phyloP scores from a whole-genome alignment of 1,140 invertebrate genomes.

The Bombus huntii region DNA sequence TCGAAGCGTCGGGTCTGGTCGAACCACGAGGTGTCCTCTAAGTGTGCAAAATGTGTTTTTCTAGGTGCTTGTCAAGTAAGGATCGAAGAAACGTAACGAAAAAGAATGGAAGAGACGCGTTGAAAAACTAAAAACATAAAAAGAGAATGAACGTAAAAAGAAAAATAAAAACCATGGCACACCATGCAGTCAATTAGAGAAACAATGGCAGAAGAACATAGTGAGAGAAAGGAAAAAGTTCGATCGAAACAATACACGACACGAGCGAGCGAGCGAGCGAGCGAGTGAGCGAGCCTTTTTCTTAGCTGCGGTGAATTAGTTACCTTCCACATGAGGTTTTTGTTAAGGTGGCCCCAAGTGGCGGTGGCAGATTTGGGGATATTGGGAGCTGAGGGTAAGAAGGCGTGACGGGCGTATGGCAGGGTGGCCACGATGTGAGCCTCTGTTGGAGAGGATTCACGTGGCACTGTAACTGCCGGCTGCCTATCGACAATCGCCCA shows the following conservation, averaged over 20 bases:
- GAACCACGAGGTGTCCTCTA: constrained; percentile 35
- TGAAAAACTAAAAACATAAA: not conserved
- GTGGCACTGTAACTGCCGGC: constrained; percentile 72
- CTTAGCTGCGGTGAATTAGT: constrained; percentile 80
- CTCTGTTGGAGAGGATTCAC: constrained; percentile 78
- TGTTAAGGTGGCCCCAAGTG: constrained; percentile 86
- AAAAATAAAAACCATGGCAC: constrained; percentile 44
- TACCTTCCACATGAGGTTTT: constrained; percentile 87
- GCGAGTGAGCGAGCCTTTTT: constrained; percentile 15
- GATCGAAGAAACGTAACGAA: not conserved
- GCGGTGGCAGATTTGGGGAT: constrained; percentile 86
- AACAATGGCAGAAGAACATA: constrained; percentile 22
- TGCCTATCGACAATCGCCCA: constrained; percentile 81
- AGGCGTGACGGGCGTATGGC: constrained; percentile 84
- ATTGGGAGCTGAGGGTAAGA: constrained; percentile 84
- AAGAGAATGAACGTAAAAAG: not conserved
- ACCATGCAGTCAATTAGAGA: constrained; percentile 59
- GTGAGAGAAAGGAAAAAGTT: constrained; percentile 43
- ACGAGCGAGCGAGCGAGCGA: constrained; percentile 56
- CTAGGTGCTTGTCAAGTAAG: constrained; percentile 44
- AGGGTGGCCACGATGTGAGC: constrained; percentile 82
- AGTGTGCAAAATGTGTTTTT: constrained; percentile 49
- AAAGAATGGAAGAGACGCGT: not conserved
- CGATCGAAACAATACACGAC: constrained; percentile 27
- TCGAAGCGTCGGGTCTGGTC: not conserved